phyloP scores from a whole-genome alignment of 1,140 invertebrate genomes.

The Streblospio benedicti region DNA sequence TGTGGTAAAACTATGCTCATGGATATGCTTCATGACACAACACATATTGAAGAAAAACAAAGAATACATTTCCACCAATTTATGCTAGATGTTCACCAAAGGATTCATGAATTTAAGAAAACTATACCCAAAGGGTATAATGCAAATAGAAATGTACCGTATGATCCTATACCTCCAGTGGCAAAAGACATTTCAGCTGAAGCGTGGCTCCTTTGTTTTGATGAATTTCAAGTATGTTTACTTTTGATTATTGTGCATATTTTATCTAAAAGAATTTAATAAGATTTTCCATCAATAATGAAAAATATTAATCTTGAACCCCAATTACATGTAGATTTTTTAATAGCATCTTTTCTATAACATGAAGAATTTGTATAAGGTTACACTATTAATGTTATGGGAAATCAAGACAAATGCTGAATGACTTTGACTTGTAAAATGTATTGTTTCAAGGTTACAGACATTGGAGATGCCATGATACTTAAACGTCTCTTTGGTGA shows the following conservation, averaged over 20 bases:
- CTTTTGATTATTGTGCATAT: not conserved
- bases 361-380: no score
- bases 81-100: slow-evolving; percentile 89
- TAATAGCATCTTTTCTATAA: no score
- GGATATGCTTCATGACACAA: slow-evolving; percentile 89
- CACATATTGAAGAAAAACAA: slow-evolving; percentile 57
- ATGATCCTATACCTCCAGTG: slow-evolving; percentile 92
- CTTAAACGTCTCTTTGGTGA: slow-evolving; percentile 87
- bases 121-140: slow-evolving; percentile 1
- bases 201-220: slow-evolving; percentile 91
- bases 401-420: no score
- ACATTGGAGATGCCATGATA: slow-evolving; percentile 99
- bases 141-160: slow-evolving; percentile 41
- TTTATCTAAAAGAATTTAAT: not conserved
- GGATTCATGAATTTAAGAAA: slow-evolving; percentile 17
- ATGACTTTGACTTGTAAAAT: no score
- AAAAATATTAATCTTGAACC: no score
- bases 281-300: no score
- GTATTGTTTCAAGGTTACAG: slow-evolving; percentile 67
- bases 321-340: no score
- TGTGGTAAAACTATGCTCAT: slow-evolving; percentile 87
- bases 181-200: slow-evolving; percentile 74
- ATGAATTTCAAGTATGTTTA: slow-evolving; percentile 87
- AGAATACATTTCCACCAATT: slow-evolving; percentile 95
- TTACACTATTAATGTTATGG: no score